Evolutionary conservation across 1,140 invertebrate genomes (phyloP), one percentile per base, ranked within the genome.

Genomic region (Archivesica marissinica): DNA sequence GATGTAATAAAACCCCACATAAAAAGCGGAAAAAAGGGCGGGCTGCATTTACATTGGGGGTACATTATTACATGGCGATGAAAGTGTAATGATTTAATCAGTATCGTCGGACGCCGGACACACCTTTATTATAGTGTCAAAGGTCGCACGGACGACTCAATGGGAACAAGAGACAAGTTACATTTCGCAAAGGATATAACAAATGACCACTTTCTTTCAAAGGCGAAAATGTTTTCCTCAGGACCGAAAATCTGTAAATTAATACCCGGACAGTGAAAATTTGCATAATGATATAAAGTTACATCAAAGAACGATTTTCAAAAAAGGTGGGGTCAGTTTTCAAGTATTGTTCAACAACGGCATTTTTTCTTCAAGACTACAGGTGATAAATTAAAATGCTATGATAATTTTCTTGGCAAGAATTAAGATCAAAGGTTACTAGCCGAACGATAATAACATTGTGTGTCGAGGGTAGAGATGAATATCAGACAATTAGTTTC

Each of bases 371-470:
- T 30, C 30, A 23, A 9, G n/a, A 44, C 15, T 39, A 44, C 66
- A 70, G 66, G 66, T 70, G 66, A 70, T 70, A 47, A 44, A 70
- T 70, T 70, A 70, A 70, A 70, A 70, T 6, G 38, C 66, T 70
- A 70, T 70, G 66, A 70, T 70, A 41, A 70, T 70, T 70, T 70
- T 70, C 33, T 39, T 70, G 41, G 66, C 66, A 70, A 70, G 66
- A 44, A 44, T 13, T n/a, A 1, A 70, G 66, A 70, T 70, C 33
- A 70, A 70, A 70, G 33, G 23, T 11, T 20, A 50, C 11, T 50
- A 11, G 44, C 11, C 20, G 44, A 50, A 11, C 44, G 44, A 11
- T 50, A 20, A 11, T 50, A 20, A 50, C 44, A 11, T 50, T 11
- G 20, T 50, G 44, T 50, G 44, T 50, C 44, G 44, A 20, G 9